Percentiles rank a stretch among this genome's conserved stretches.
phyloP scores from a whole-genome alignment of 64 coral and sea anemone genomes.

The Actinia tenebrosa region DNA sequence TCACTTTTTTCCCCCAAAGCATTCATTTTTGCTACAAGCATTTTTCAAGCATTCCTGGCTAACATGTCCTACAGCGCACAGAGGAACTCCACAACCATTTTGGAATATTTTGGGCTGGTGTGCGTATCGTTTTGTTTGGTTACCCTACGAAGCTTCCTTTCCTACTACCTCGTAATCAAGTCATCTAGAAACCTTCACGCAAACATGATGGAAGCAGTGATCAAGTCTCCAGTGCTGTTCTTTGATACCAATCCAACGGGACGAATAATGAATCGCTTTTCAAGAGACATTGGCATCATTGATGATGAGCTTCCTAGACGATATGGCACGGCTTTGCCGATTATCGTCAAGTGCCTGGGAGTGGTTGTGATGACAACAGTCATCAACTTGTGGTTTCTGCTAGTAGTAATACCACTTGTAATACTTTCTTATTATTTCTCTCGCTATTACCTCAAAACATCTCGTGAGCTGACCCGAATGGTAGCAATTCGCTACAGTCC shows the following conservation, averaged over 20 bases:
- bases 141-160: conserved; percentile 7
- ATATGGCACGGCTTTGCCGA: neutral
- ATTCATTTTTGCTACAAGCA: conserved; percentile 21
- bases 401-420: neutral
- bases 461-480: conserved; percentile 46
- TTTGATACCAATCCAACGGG: conserved; percentile 59
- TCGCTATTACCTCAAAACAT: conserved; percentile 27
- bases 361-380: neutral
- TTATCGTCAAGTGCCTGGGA: neutral
- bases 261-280: conserved; percentile 65
- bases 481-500: conserved; percentile 51
- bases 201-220: conserved; percentile 22
- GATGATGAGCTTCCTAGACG: neutral
- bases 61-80: conserved; percentile 20
- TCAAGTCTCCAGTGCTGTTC: conserved; percentile 39
- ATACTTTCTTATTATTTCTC: conserved; percentile 1
- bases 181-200: conserved; percentile 53
- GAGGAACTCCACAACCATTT: neutral
- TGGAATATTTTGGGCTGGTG: conserved; percentile 26
- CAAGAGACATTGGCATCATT: conserved; percentile 46
- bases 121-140: neutral
- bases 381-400: neutral
- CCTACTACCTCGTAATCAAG: conserved; percentile 17
- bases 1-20: neutral
- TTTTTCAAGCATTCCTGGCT: conserved; percentile 24